A percentile compares a stretch with the other conserved stretches of the same genome.
These are phyloP conservation scores for Orchestes rusci DNA, from an alignment of 2,888 invertebrate species.

Conservation along the genomic window DNA sequence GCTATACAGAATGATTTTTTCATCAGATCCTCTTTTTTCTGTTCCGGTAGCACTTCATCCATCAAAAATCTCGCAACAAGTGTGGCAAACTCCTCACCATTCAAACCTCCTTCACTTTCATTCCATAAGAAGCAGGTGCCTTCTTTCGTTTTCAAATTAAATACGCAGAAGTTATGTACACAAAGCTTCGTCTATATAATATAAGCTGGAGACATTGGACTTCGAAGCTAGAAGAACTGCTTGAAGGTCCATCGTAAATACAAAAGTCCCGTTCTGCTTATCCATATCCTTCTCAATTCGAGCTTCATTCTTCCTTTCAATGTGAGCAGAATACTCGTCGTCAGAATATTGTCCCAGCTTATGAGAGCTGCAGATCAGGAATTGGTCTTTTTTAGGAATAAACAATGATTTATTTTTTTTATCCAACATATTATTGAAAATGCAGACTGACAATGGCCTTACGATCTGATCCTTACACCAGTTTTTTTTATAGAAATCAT, in stretches of 20 bases:
- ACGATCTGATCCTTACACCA: too few species aligned
- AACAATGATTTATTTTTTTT: too few species aligned
- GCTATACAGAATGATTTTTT: too few species aligned
- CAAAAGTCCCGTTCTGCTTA: constrained; percentile 9
- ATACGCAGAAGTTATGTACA: constrained; percentile 29
- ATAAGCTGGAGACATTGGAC: constrained; percentile 19
- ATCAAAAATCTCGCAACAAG: constrained; percentile 1
- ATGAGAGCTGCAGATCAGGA: constrained; percentile 16
- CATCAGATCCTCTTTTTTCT: too few species aligned
- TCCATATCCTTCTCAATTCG: constrained; percentile 14
- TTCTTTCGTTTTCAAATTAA: constrained; percentile 25
- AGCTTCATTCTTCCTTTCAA: constrained; percentile 14
- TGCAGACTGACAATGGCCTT: too few species aligned
- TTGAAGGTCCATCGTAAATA: constrained; percentile 24
- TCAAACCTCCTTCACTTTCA: constrained; percentile 24
- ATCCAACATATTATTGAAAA: too few species aligned
- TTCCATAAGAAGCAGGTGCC: constrained; percentile 29
- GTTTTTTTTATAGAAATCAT: too few species aligned
- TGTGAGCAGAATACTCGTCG: constrained; percentile 6
- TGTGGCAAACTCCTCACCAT: constrained; percentile 6
- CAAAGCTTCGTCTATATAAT: constrained; percentile 27
- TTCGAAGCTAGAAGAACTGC: constrained; percentile 22
- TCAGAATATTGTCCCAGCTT: constrained; percentile 11
- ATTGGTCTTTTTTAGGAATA: constrained; percentile 24
- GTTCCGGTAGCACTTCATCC: too few species aligned